Conservation (phyloP, 1,140 invertebrate genomes). For the Platyscapa corneri region DNA sequence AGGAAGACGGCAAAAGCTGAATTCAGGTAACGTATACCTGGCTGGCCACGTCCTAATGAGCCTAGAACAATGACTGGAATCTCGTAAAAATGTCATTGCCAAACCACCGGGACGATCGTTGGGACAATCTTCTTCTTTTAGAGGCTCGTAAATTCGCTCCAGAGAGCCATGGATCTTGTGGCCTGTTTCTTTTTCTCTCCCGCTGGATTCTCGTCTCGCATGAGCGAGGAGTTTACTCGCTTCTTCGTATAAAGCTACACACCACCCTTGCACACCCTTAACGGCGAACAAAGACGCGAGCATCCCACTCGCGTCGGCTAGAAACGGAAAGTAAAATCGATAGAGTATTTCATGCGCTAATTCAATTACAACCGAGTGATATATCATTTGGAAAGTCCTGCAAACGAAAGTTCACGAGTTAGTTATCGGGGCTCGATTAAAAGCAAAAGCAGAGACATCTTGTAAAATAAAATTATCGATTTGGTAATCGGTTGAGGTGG, state of each 20-base stretch:
- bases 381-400: conserved; percentile 8
- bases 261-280: not conserved
- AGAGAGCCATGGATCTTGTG: conserved; percentile 56
- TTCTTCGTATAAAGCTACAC: conserved; percentile 38
- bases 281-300: conserved; percentile 18
- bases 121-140: conserved; percentile 64
- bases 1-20: not conserved
- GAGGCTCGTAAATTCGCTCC: conserved; percentile 67
- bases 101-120: conserved; percentile 59
- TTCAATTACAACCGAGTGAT: conserved; percentile 16
- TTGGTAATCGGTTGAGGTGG: no score
- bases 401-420: not conserved
- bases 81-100: conserved; percentile 66
- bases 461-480: no score
- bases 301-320: not conserved
- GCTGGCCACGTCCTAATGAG: conserved; percentile 12
- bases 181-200: conserved; percentile 40
- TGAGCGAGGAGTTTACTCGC: conserved; percentile 41
- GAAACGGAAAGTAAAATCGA: conserved; percentile 24
- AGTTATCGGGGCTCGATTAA: not conserved
- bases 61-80: conserved; percentile 59
- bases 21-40: conserved; percentile 28
- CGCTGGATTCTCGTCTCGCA: conserved; percentile 36
- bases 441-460: not conserved
- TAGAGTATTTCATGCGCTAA: conserved; percentile 18